Evolutionary conservation across 2,113 vertebrate genomes (phyloP).

Genomic region (Catagonus wagneri): DNA sequence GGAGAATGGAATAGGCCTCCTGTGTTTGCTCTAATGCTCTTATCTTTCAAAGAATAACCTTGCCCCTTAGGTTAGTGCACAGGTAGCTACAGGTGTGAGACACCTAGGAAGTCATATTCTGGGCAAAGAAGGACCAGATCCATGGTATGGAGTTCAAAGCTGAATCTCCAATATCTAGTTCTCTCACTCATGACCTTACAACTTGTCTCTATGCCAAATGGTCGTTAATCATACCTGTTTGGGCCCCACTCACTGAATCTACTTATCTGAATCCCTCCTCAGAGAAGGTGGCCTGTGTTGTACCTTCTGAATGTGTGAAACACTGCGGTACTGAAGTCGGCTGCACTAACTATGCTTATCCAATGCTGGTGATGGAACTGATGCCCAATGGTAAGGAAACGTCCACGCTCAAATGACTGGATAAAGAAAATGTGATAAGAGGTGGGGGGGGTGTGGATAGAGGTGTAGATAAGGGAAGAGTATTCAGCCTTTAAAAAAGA

Average conservation of each 20-base stretch:
- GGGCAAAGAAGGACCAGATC: background rate
- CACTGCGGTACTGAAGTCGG: slow-evolving; percentile 89
- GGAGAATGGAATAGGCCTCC: background rate
- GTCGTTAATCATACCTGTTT: background rate
- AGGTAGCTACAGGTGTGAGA: background rate
- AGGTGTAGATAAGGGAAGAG: background rate
- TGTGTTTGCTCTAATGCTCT: background rate
- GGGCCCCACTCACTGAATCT: background rate
- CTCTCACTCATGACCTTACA: background rate
- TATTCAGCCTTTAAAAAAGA: background rate
- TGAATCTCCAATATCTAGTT: background rate
- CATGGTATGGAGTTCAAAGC: background rate
- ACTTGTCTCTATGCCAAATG: background rate
- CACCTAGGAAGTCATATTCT: background rate
- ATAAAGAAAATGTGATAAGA: background rate
- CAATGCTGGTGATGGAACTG: slow-evolving; percentile 91
- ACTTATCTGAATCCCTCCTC: background rate
- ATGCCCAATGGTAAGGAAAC: slow-evolving; percentile 90
- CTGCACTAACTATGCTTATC: slow-evolving; percentile 94
- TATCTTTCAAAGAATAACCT: background rate
- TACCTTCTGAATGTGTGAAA: slow-evolving; percentile 86
- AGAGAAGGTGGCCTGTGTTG: slow-evolving; percentile 92
- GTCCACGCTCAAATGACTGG: background rate
- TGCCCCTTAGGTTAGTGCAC: background rate
- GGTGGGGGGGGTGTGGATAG: background rate